Conservation (phyloP, 2,888 invertebrate genomes). For the Drosophila leonis region DNA sequence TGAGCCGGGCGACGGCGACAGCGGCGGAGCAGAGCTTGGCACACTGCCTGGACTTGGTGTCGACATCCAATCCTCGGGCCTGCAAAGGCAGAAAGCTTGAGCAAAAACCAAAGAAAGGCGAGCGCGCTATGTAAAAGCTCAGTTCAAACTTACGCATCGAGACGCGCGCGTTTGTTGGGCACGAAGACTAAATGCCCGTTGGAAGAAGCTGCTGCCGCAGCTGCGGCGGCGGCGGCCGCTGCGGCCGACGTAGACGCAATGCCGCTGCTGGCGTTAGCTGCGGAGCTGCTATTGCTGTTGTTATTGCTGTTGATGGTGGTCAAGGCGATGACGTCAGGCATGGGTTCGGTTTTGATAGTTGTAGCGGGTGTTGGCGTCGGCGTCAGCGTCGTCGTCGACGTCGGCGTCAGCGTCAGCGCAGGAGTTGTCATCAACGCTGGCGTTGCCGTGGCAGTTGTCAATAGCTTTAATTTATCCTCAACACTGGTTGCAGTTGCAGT, state of each 20-base stretch:
- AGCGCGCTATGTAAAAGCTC: conserved; percentile 9
- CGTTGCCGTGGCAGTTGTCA: conserved; percentile 68
- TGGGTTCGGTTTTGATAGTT: conserved; percentile 84
- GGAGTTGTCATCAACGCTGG: conserved; percentile 35
- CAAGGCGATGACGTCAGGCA: conserved; percentile 82
- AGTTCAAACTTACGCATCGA: conserved; percentile 83
- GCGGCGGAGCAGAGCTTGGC: conserved; percentile 87
- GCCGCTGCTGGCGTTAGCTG: conserved; percentile 39
- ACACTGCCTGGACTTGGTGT: conserved; percentile 87
- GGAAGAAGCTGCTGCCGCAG: conserved; percentile 73
- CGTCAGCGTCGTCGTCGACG: conserved; percentile 62
- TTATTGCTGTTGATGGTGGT: conserved; percentile 49
- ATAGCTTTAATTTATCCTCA: conserved; percentile 81
- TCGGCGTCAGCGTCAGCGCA: conserved; percentile 50
- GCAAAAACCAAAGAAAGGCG: neutral
- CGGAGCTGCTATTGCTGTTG: conserved; percentile 28
- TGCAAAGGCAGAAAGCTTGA: conserved; percentile 29
- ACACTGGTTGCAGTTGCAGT: conserved; percentile 43
- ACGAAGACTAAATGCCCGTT: conserved; percentile 85
- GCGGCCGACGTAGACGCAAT: conserved; percentile 55
- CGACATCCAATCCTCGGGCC: conserved; percentile 88
- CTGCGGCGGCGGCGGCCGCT: conserved; percentile 54
- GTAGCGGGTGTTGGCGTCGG: conserved; percentile 69
- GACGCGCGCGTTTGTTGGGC: conserved; percentile 86
- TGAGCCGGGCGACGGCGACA: conserved; percentile 90